These are phyloP conservation scores for Anguilla obscura DNA, from an alignment of 2,797 vertebrate species.

Conservation along the genomic window DNA sequence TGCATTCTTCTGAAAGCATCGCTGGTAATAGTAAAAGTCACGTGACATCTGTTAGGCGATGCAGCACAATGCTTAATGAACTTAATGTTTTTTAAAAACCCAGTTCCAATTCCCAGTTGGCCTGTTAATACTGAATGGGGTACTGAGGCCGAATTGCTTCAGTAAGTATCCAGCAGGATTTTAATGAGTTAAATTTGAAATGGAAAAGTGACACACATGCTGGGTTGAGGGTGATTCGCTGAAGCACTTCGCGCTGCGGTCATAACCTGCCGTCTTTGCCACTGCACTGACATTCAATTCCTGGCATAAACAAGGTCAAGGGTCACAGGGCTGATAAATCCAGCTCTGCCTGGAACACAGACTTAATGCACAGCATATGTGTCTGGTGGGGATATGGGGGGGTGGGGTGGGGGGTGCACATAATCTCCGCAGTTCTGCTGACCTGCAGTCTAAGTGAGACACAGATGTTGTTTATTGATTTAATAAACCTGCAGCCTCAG, in stretches of 20 bases:
- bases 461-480: constrained; percentile 56
- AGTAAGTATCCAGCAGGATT: background rate
- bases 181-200: background rate
- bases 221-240: background rate
- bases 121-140: background rate
- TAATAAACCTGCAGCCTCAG: constrained; percentile 45
- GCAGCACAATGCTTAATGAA: background rate
- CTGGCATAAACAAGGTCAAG: background rate
- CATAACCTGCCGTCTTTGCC: background rate
- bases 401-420: constrained; percentile 45
- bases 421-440: constrained; percentile 59
- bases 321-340: background rate
- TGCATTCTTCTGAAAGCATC: background rate
- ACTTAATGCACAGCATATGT: background rate
- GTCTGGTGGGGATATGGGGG: background rate
- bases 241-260: background rate
- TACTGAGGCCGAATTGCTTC: background rate
- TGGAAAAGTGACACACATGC: background rate
- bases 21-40: background rate
- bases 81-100: background rate
- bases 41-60: background rate
- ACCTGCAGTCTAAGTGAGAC: constrained; percentile 60
- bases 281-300: background rate
- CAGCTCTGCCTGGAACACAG: background rate
- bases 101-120: background rate